A percentile compares a stretch with the other conserved stretches of the same genome.
These are phyloP conservation scores for Lordiphosa clarofinis DNA, from an alignment of 1,140 invertebrate species.

Conservation along the genomic window DNA sequence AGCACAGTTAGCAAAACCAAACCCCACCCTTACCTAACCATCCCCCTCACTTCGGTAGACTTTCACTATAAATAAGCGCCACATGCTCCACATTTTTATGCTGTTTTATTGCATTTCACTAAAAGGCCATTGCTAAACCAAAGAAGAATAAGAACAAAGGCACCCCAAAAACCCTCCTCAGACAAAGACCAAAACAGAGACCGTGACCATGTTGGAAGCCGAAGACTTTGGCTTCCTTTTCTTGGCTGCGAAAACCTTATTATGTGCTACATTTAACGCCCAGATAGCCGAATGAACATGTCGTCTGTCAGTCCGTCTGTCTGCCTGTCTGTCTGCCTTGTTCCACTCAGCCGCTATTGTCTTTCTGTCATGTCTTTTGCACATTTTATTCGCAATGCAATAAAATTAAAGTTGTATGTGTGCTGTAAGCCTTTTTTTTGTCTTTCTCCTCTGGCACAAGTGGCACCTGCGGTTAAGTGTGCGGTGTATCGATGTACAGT, in stretches of 20 bases:
- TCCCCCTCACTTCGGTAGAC: slow-evolving; percentile 11
- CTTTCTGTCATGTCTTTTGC: slow-evolving; percentile 18
- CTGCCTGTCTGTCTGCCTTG: slow-evolving; percentile 18
- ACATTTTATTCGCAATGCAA: slow-evolving; percentile 46
- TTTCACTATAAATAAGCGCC: slow-evolving; percentile 65
- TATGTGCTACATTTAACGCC: slow-evolving; percentile 76
- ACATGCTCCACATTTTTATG: slow-evolving; percentile 75
- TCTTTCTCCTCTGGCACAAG: slow-evolving; percentile 2
- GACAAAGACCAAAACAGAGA: slow-evolving; percentile 22
- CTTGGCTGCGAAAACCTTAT: slow-evolving; percentile 53
- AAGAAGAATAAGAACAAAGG: slow-evolving; percentile 2
- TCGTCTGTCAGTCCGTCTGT: slow-evolving; percentile 17
- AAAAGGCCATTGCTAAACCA: slow-evolving; percentile 52
- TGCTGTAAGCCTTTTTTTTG: slow-evolving; percentile 51
- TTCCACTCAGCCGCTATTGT: slow-evolving; percentile 14
- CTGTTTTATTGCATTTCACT: slow-evolving; percentile 72
- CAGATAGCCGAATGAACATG: slow-evolving; percentile 48
- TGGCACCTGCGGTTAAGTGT: slow-evolving; percentile 54
- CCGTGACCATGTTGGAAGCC: slow-evolving; percentile 4
- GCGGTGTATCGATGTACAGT: slow-evolving; percentile 54
- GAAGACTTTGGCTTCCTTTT: slow-evolving; percentile 6
- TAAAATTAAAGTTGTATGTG: slow-evolving; percentile 60
- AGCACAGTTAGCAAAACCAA: too few relatives aligned
- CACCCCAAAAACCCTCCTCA: not conserved
- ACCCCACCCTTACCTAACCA: not conserved